These are phyloP conservation scores for Lamellibrachia satsuma DNA, from an alignment of 2,888 invertebrate genomes.

Conservation along the genomic window DNA sequence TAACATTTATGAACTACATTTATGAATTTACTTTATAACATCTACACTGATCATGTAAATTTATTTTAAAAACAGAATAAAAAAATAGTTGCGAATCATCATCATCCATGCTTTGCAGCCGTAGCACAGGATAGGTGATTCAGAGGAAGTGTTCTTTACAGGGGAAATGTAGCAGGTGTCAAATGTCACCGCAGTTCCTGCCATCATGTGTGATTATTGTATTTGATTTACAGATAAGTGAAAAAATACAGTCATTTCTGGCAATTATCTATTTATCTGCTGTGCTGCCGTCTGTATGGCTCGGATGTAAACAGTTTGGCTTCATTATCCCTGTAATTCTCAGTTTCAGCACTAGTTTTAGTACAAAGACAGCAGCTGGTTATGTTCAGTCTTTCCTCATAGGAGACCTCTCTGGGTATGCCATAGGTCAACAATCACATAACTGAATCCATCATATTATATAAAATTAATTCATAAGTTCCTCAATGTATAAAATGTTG, in stretches of 20 bases:
- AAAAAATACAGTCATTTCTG: background rate
- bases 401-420: background rate
- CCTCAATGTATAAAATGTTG: background rate
- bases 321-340: background rate
- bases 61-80: no score
- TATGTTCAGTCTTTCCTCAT: background rate
- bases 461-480: background rate
- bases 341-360: background rate
- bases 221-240: constrained; percentile 9
- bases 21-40: no score
- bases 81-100: no score
- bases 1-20: no score
- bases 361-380: constrained; percentile 7
- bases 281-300: background rate
- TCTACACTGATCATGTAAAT: no score
- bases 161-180: background rate
- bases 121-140: background rate
- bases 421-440: background rate
- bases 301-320: background rate
- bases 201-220: background rate
- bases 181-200: background rate
- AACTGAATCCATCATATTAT: background rate
- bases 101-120: background rate
- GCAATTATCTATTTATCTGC: constrained; percentile 1
- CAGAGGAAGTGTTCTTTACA: background rate